Evolutionary conservation across 2,113 vertebrate species (phyloP).

Genomic region (Xiphophorus couchianus): DNA sequence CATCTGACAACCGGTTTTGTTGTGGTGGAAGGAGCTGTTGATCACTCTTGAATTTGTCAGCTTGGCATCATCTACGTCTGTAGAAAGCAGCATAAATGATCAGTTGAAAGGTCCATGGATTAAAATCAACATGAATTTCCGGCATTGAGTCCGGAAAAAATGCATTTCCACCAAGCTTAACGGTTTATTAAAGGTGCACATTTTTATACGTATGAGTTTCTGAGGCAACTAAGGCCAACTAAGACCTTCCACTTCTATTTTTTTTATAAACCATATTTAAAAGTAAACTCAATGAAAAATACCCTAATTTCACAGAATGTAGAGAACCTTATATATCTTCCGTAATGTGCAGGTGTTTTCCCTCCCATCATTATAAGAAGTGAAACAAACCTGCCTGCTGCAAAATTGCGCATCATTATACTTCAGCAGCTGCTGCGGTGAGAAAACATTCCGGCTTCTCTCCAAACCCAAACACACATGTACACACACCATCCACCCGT

Average conservation of each 20-base stretch:
- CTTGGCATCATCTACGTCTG: constrained; percentile 93
- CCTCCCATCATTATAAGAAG: background rate
- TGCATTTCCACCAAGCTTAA: too few relatives aligned
- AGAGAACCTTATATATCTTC: too few relatives aligned
- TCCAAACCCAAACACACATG: too few relatives aligned
- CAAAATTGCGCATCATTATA: constrained; percentile 17
- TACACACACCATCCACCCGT: background rate
- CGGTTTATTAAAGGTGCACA: too few relatives aligned
- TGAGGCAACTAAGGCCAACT: too few relatives aligned
- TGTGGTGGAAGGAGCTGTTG: constrained; percentile 90
- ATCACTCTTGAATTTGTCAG: constrained; percentile 87
- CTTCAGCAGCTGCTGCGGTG: constrained; percentile 6
- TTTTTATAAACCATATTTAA: background rate
- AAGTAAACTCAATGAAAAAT: background rate
- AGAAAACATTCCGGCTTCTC: constrained; percentile 2
- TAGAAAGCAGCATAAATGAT: constrained; percentile 19
- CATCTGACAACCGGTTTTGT: constrained; percentile 96
- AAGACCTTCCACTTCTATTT: background rate
- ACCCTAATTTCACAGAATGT: background rate
- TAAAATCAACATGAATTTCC: background rate
- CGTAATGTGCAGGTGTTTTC: too few relatives aligned
- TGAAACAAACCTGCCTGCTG: background rate
- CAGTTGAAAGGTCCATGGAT: background rate
- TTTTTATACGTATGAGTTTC: too few relatives aligned
- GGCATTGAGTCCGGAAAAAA: background rate